phyloP scores from a whole-genome alignment of 2,797 vertebrate genomes.

The Tauraco hartlaubi region DNA sequence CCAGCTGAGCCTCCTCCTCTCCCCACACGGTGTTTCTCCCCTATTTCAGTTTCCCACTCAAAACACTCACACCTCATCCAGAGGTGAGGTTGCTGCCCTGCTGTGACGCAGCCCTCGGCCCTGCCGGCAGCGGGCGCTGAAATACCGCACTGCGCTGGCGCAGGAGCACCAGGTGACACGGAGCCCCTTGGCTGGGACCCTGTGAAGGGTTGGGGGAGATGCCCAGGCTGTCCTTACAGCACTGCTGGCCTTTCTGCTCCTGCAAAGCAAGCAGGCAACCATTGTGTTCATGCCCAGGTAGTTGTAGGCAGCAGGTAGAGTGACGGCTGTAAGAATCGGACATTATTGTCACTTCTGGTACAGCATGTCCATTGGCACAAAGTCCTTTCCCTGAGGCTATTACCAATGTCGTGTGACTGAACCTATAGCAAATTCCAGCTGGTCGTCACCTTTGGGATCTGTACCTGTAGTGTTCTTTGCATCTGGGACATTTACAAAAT shows the following conservation, averaged over 20 bases:
- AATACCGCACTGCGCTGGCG: fast-evolving
- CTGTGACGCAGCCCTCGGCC: neutral
- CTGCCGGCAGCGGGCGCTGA: neutral
- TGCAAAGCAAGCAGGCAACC: neutral
- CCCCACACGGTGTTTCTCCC: neutral
- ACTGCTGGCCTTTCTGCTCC: neutral
- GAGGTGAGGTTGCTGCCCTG: neutral
- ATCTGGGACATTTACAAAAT: neutral
- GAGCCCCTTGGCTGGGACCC: neutral
- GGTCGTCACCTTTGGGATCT: neutral
- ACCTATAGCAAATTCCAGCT: neutral
- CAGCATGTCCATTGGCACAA: neutral
- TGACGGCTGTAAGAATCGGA: fast-evolving
- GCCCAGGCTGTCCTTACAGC: neutral
- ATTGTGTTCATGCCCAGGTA: neutral
- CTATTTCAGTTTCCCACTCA: neutral
- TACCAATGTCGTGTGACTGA: neutral
- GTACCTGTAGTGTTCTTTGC: neutral
- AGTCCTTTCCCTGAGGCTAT: neutral
- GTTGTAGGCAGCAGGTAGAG: neutral
- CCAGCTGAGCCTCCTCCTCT: neutral
- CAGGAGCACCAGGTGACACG: neutral
- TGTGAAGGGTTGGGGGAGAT: neutral
- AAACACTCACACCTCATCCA: fast-evolving
- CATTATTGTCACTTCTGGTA: neutral